Conservation (phyloP, 2,113 vertebrate genomes). For the Cephalopterus ornatus region DNA sequence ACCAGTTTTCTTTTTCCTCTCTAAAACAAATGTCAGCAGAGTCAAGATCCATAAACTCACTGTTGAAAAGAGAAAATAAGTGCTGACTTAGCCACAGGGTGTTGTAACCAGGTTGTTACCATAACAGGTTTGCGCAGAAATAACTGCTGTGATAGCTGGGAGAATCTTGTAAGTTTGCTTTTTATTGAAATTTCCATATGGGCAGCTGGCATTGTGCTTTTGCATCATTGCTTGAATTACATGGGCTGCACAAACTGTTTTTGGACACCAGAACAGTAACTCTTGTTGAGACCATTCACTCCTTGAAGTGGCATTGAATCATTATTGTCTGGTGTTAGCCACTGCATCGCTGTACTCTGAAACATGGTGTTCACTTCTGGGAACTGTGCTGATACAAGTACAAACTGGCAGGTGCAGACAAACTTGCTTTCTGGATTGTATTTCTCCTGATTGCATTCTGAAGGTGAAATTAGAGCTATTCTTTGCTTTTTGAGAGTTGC, state of each 20-base stretch:
- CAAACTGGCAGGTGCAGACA: neutral
- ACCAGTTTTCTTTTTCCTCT: constrained; percentile 17
- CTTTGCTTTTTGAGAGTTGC: neutral
- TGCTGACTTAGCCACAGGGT: constrained; percentile 1
- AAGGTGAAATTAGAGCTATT: constrained; percentile 41
- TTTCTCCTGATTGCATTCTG: constrained; percentile 19
- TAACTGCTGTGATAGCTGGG: neutral
- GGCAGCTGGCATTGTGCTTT: neutral
- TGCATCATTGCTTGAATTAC: neutral
- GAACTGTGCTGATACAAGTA: neutral
- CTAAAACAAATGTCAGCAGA: constrained; percentile 19
- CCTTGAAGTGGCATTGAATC: neutral
- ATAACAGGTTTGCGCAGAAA: neutral
- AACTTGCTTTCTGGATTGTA: constrained; percentile 1
- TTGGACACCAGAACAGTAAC: neutral
- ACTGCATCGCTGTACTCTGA: neutral
- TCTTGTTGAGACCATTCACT: neutral
- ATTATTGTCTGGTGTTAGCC: neutral
- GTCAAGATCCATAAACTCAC: constrained; percentile 43
- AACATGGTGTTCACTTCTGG: neutral
- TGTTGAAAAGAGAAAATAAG: constrained; percentile 38
- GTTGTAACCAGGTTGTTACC: neutral
- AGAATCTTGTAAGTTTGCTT: neutral
- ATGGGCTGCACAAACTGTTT: neutral
- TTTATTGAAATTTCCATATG: neutral